Conservation (phyloP, 2,797 vertebrate species). For the Dendrocincla tyrannina region DNA sequence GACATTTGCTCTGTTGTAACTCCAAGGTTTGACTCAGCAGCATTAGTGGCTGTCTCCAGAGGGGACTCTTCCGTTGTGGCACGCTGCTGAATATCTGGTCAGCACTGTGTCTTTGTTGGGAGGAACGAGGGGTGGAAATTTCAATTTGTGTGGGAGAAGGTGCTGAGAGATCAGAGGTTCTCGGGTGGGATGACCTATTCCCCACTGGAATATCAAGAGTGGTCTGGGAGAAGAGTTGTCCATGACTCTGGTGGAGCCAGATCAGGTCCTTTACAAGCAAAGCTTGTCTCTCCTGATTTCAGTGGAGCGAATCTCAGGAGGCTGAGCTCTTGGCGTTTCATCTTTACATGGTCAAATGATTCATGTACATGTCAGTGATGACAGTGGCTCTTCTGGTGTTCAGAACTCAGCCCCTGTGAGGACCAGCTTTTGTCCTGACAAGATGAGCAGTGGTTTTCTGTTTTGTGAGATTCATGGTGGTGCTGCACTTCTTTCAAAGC, state of each 20-base stretch:
- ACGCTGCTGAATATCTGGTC: neutral
- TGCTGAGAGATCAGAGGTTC: neutral
- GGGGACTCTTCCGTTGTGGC: neutral
- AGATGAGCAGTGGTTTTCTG: neutral
- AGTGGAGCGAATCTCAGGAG: neutral
- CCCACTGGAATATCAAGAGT: fast-evolving
- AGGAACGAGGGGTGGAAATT: neutral
- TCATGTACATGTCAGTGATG: fast-evolving
- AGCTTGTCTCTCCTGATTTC: neutral
- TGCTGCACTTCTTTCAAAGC: neutral
- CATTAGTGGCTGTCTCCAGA: neutral
- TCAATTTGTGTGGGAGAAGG: neutral
- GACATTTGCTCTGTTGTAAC: neutral
- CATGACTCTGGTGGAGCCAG: neutral
- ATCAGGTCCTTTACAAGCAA: neutral
- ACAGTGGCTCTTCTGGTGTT: neutral
- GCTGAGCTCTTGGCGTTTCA: neutral
- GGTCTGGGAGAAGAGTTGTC: neutral
- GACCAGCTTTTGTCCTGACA: neutral
- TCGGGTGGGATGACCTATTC: neutral
- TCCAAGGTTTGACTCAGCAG: conserved; percentile 17
- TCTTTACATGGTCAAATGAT: neutral
- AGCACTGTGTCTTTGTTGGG: neutral
- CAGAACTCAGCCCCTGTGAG: fast-evolving
- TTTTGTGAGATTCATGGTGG: neutral